Percentiles rank a stretch among this genome's conserved stretches.
These are phyloP conservation scores for Eleutherodactylus coqui DNA, from an alignment of 2,797 vertebrate species.

Conservation along the genomic window DNA sequence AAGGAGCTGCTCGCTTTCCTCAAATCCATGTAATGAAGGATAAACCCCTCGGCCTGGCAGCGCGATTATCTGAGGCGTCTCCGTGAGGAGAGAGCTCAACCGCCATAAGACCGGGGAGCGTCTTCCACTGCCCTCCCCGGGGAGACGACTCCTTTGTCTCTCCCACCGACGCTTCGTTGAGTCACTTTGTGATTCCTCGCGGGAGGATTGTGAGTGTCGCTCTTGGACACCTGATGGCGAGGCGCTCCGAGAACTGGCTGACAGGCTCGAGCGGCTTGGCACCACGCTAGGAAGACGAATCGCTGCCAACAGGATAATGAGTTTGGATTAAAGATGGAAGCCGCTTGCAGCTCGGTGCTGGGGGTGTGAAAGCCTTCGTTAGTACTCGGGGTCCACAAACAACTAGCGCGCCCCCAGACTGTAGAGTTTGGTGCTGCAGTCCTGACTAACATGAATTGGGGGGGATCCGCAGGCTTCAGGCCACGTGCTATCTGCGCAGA, in stretches of 20 bases:
- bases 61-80: slow-evolving; percentile 4
- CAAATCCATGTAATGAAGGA: not conserved
- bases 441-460: too few species aligned
- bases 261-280: not conserved
- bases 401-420: not conserved
- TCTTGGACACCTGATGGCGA: slow-evolving; percentile 25
- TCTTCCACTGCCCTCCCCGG: not conserved
- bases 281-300: not conserved
- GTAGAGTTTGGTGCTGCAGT: too few species aligned
- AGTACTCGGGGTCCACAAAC: not conserved
- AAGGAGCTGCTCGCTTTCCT: not conserved
- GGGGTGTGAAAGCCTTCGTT: not conserved
- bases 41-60: not conserved
- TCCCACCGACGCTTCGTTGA: slow-evolving; percentile 4
- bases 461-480: too few species aligned
- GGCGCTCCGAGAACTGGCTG: slow-evolving; percentile 1
- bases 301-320: slow-evolving; percentile 32
- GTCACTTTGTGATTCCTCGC: slow-evolving; percentile 31
- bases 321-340: slow-evolving; percentile 45
- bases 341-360: not conserved
- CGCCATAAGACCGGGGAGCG: not conserved
- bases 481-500: too few species aligned
- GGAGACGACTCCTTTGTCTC: slow-evolving; percentile 34
- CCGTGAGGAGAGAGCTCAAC: not conserved
- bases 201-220: slow-evolving; percentile 11